A percentile compares a stretch with the other conserved stretches of the same genome.
These are phyloP conservation scores for Uloborus plumipes DNA, from an alignment of 2,888 invertebrate genomes.

Conservation along the genomic window DNA sequence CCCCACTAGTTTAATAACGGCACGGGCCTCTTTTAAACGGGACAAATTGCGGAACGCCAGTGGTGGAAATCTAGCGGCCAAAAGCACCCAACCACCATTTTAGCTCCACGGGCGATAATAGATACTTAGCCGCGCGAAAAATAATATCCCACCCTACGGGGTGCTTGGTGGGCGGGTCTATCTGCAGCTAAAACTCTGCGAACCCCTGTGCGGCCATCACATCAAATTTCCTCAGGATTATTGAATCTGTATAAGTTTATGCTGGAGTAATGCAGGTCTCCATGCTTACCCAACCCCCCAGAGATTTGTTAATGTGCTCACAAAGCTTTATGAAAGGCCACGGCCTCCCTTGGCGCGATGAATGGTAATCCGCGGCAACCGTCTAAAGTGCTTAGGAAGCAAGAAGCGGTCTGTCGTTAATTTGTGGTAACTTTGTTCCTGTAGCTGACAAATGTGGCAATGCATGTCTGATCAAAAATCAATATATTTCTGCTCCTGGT, in stretches of 20 bases:
- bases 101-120: not conserved
- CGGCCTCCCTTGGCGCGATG: not conserved
- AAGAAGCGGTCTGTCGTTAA: not conserved
- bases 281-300: not conserved
- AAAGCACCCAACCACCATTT: not conserved
- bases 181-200: not conserved
- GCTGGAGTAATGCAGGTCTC: not conserved
- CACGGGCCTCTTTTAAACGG: not conserved
- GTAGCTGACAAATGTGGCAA: not conserved
- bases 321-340: constrained; percentile 2
- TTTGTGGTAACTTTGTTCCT: not conserved
- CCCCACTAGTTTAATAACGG: not conserved
- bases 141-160: constrained; percentile 1
- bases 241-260: not conserved
- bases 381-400: not conserved
- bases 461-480: too few relatives aligned
- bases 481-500: too few relatives aligned
- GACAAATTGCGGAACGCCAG: constrained; percentile 2
- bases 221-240: constrained; percentile 2
- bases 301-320: constrained; percentile 1
- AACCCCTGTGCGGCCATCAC: not conserved
- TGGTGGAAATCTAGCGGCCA: not conserved
- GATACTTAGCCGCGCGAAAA: not conserved
- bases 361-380: not conserved
- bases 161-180: not conserved